Percentiles rank a stretch among this genome's conserved stretches.
Conservation (phyloP, 2,888 invertebrate species). For the Lacanobia wlatinum region DNA sequence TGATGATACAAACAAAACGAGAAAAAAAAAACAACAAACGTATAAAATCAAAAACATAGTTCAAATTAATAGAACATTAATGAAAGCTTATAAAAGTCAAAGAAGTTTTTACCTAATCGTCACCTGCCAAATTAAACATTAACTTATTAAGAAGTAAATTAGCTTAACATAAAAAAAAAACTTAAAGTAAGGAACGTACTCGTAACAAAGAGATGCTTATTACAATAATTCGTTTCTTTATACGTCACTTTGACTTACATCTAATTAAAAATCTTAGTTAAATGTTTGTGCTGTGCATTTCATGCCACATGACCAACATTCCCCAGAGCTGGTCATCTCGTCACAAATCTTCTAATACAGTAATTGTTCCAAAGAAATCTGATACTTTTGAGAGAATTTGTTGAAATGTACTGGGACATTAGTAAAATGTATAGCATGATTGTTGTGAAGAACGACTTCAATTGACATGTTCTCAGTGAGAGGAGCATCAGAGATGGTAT, state of each 20-base stretch:
- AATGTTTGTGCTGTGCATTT: conserved; percentile 69
- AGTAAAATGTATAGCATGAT: conserved; percentile 64
- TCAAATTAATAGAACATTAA: background rate
- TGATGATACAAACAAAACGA: background rate
- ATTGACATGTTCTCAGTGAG: conserved; percentile 68
- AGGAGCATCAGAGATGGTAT: conserved; percentile 69
- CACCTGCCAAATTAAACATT: background rate
- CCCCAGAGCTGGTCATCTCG: conserved; percentile 80
- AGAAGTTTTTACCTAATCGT: background rate
- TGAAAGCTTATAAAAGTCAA: background rate
- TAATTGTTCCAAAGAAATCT: conserved; percentile 68
- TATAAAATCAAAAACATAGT: background rate
- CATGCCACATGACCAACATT: conserved; percentile 68
- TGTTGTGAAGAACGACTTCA: conserved; percentile 64
- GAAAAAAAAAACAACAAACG: background rate
- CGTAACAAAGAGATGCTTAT: conserved; percentile 64
- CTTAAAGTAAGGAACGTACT: background rate
- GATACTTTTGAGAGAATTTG: conserved; percentile 62
- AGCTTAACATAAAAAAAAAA: background rate
- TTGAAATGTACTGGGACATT: conserved; percentile 64
- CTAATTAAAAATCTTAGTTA: conserved; percentile 61
- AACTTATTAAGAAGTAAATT: background rate
- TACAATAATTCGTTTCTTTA: conserved; percentile 85
- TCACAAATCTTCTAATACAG: conserved; percentile 72
- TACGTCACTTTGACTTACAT: conserved; percentile 72